These are phyloP conservation scores for Prosapia bicincta DNA, from an alignment of 2,888 invertebrate species.

Conservation along the genomic window DNA sequence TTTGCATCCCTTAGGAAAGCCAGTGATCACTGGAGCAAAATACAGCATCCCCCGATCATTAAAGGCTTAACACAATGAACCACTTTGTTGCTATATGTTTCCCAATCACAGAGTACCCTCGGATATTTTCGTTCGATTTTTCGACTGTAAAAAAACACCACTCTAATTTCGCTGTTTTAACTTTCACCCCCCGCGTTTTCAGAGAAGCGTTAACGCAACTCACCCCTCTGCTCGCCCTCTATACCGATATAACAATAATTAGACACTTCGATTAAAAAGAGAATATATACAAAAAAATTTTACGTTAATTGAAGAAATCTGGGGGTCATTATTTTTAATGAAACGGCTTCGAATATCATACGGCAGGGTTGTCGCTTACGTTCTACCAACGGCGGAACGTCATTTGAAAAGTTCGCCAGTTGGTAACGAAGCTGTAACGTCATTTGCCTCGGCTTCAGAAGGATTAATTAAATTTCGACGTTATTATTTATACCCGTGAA, in stretches of 20 bases:
- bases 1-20: neutral
- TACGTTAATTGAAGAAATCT: conserved; percentile 1
- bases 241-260: neutral
- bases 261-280: conserved; percentile 1
- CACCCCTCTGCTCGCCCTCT: neutral
- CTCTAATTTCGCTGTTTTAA: conserved; percentile 17
- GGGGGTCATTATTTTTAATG: neutral
- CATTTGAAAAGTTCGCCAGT: neutral
- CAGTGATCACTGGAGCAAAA: neutral
- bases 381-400: neutral
- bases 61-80: neutral
- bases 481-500: neutral
- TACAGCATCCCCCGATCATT: neutral
- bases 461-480: neutral
- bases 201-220: conserved; percentile 1
- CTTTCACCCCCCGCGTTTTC: neutral
- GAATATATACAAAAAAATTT: neutral
- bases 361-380: neutral
- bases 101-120: conserved; percentile 10
- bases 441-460: neutral
- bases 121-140: conserved; percentile 10
- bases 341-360: neutral
- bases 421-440: neutral
- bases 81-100: conserved; percentile 4
- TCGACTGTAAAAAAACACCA: conserved; percentile 20